phyloP scores from a whole-genome alignment of 2,888 invertebrate species.

The Julus scanicus region DNA sequence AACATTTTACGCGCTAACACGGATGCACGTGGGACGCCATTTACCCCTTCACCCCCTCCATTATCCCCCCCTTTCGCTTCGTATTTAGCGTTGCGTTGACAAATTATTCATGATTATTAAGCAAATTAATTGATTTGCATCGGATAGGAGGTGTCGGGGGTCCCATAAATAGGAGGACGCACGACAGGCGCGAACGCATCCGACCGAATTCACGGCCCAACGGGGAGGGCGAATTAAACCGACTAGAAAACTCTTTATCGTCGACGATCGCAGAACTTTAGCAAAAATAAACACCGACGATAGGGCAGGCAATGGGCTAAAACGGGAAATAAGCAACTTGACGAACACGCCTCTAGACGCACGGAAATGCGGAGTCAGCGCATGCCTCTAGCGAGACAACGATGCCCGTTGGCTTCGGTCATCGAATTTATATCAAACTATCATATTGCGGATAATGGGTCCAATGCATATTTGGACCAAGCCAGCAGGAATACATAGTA shows the following conservation, averaged over 20 bases:
- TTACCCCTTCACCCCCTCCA: conserved; percentile 12
- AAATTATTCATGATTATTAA: conserved; percentile 53
- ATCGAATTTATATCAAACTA: too few species aligned
- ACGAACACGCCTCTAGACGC: not conserved
- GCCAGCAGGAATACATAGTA: too few species aligned
- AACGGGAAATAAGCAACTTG: not conserved
- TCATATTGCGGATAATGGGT: too few species aligned
- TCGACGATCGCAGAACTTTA: not conserved
- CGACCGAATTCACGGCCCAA: conserved; percentile 39
- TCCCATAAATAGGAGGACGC: conserved; percentile 47
- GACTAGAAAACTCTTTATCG: conserved; percentile 42
- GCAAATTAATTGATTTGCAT: conserved; percentile 52
- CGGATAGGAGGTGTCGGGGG: conserved; percentile 40
- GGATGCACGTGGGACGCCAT: conserved; percentile 35
- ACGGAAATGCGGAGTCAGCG: too few species aligned
- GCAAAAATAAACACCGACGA: not conserved
- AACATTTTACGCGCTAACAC: not conserved
- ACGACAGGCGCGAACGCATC: conserved; percentile 29
- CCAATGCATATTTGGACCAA: too few species aligned
- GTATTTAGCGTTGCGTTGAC: conserved; percentile 48
- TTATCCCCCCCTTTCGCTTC: not conserved
- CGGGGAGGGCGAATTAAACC: conserved; percentile 21
- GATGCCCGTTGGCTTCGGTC: too few species aligned
- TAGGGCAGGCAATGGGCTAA: not conserved
- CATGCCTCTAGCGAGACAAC: too few species aligned